Evolutionary conservation across 2,797 vertebrate genomes (phyloP), one percentile per base, ranked within the genome.

Genomic region (Trematomus bernacchii): DNA sequence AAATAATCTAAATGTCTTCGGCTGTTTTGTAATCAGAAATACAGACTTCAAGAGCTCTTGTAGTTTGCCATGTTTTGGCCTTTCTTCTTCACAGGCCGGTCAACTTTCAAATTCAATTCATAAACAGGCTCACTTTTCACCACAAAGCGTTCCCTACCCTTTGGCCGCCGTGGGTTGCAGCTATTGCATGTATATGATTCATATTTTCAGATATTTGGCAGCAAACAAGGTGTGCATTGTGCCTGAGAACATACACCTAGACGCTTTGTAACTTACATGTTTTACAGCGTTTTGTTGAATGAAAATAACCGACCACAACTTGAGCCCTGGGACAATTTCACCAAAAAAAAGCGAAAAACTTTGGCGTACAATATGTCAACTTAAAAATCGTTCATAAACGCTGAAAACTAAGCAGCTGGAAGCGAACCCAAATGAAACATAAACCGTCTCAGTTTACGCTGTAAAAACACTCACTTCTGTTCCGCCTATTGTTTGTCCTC

Each of bases 401-500:
- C 9, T 3, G 50, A 50, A n/a, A 52, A 15, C n/a, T 23, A 47
- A 53, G 21, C 13, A 53, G 13, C 12, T 81, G 37, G 63, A 85
- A 69, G 70, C 42, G 23, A 74, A 37, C 33, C 33, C 33, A 9
- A 8, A 77, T 53, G 58, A 66, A 82, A 84, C 52, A 47, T 52
- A 44, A 79, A 50, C 11, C 65, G 0, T 77, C 77, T 87, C 77
- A 9, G 70, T 83, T 90, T 79, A 72, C 79, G 10, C 61, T 53
- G 76, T 58, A 9, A 48, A 80, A 82, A 67, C 71, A 64, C 61
- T 82, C 72, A 53, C 44, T 76, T 66, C 69, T 79, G 76, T 64
- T 12, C 65, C 59, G 4, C 72, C 81, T 82, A 70, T 85, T 85
- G 76, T 88, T 78, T 37, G 77, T 81, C 71, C 60, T 68, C 44